These are phyloP conservation scores for human (Homo sapiens) DNA, from an alignment of 2,113 vertebrate genomes.

Conservation along the genomic window DNA sequence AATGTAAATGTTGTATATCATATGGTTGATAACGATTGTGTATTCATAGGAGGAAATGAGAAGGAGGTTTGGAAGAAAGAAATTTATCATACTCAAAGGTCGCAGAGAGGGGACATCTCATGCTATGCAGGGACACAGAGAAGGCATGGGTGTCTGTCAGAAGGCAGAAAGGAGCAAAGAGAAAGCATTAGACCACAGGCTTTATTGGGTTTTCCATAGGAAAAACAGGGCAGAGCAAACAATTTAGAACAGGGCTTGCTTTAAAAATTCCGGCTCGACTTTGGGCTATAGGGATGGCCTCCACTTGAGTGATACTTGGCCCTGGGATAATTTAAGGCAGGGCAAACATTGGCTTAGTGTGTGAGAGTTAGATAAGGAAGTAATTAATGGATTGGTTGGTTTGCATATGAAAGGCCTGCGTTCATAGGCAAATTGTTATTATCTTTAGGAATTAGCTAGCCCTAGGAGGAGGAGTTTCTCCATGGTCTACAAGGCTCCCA, in stretches of 20 bases:
- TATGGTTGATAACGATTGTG: background rate
- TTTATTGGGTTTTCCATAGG: background rate
- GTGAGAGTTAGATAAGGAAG: background rate
- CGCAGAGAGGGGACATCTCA: background rate
- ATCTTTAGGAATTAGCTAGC: background rate
- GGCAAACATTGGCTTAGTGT: background rate
- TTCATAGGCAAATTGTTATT: background rate
- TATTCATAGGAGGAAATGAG: background rate
- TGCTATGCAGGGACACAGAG: rapidly evolving
- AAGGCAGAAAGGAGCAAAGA: background rate
- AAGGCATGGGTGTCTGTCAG: background rate
- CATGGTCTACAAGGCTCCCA: background rate
- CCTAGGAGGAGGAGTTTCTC: background rate
- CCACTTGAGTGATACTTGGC: background rate
- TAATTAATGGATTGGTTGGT: background rate
- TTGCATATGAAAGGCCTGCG: background rate
- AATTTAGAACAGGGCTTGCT: background rate
- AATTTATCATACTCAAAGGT: background rate
- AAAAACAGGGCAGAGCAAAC: background rate
- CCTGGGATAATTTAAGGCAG: background rate
- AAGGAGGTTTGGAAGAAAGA: background rate
- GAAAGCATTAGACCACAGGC: too few species aligned
- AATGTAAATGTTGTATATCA: background rate
- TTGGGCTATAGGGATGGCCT: background rate
- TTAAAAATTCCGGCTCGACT: background rate